These are phyloP conservation scores for Molossus molossus DNA, from an alignment of 2,797 vertebrate species.

Conservation along the genomic window DNA sequence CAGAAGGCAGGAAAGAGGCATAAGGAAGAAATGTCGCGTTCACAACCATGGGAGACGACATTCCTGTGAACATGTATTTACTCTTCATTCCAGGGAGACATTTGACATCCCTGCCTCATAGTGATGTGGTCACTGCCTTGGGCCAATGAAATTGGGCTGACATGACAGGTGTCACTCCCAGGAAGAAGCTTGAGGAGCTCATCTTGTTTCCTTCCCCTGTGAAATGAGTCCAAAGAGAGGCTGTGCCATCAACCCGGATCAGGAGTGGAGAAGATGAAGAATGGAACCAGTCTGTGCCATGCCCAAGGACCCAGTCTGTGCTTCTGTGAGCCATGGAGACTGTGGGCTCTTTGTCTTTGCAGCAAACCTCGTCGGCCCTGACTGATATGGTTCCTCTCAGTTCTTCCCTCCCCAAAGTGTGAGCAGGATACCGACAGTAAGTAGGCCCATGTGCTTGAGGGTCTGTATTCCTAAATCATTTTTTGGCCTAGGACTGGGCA, in stretches of 20 bases:
- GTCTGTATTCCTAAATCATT: background rate
- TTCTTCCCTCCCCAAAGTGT: background rate
- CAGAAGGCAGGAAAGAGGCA: background rate
- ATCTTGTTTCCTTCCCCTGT: background rate
- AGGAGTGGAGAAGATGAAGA: background rate
- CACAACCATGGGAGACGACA: background rate
- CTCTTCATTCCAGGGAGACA: background rate
- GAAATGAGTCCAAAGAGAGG: background rate
- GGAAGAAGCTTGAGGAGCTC: background rate
- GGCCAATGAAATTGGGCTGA: background rate
- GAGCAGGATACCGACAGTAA: background rate
- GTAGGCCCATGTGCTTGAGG: too few relatives aligned
- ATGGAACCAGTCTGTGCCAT: background rate
- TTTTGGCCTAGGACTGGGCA: background rate
- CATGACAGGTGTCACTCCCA: background rate
- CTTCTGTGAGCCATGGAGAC: background rate
- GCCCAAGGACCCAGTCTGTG: too few relatives aligned
- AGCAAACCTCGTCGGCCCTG: background rate
- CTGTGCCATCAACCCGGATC: accelerated
- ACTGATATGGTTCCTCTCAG: accelerated
- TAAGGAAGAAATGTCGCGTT: background rate
- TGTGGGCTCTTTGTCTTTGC: background rate
- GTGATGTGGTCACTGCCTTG: background rate
- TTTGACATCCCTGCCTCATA: background rate
- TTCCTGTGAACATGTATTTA: background rate